Percentiles rank a stretch among this genome's conserved stretches.
These are phyloP conservation scores for Poeciliopsis presidionis DNA, from an alignment of 2,797 vertebrate genomes.

Conservation along the genomic window DNA sequence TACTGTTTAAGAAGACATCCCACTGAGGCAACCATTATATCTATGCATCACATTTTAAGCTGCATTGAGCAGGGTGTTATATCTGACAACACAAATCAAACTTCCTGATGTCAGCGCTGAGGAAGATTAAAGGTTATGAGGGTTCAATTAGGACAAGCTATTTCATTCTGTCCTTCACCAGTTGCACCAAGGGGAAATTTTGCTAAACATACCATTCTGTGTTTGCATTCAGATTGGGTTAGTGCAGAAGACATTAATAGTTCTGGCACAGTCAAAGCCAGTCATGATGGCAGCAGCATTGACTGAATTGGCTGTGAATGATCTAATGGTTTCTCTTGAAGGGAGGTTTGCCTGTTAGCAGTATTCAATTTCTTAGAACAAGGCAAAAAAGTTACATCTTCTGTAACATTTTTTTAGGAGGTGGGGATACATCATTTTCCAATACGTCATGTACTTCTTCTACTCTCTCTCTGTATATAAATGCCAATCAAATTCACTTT, in stretches of 20 bases:
- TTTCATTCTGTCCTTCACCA: slow-evolving; percentile 67
- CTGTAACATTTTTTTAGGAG: no score
- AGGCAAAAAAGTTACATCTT: no score
- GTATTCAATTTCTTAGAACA: no score
- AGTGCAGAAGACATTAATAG: slow-evolving; percentile 39
- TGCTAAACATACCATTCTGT: slow-evolving; percentile 68
- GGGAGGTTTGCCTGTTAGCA: no score
- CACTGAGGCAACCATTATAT: neutral
- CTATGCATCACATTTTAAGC: neutral
- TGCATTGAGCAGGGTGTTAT: neutral
- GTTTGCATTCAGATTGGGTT: slow-evolving; percentile 44
- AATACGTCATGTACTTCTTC: no score
- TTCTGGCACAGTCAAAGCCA: slow-evolving; percentile 35
- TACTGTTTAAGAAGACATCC: neutral
- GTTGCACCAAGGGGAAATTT: slow-evolving; percentile 65
- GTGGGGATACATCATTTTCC: no score
- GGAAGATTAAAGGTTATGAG: slow-evolving; percentile 32
- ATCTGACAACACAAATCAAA: slow-evolving; percentile 10
- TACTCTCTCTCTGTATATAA: no score
- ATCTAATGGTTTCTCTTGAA: slow-evolving; percentile 42
- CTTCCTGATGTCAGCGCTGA: slow-evolving; percentile 21
- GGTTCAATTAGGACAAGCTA: slow-evolving; percentile 25
- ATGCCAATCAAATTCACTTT: neutral
- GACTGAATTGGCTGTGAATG: slow-evolving; percentile 52
- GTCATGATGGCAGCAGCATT: slow-evolving; percentile 59